These are phyloP conservation scores for Pachycephala philippinensis DNA, from an alignment of 2,113 vertebrate genomes.

Conservation along the genomic window DNA sequence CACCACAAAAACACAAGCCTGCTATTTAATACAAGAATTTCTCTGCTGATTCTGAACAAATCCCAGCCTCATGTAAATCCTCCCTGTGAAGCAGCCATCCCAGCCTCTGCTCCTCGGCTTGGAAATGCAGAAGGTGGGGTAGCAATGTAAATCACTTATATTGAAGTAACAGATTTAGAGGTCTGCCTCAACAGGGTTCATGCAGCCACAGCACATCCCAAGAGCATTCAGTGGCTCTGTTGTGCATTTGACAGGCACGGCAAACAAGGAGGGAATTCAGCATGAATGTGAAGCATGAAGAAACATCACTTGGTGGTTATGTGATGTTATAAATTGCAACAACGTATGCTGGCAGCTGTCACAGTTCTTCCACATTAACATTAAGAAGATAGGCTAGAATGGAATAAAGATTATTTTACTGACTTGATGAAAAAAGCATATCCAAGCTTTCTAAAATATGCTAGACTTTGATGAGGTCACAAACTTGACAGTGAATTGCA, in stretches of 20 bases:
- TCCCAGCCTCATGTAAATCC: not conserved
- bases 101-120: not conserved
- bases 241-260: not conserved
- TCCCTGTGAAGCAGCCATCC: rapidly evolving
- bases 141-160: not conserved
- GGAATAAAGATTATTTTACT: not conserved
- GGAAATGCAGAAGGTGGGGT: not conserved
- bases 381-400: not conserved
- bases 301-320: not conserved
- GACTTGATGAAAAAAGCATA: not conserved
- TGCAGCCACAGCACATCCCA: not conserved
- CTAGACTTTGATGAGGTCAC: not conserved
- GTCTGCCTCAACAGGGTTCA: not conserved
- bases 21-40: not conserved
- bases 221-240: not conserved
- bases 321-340: not conserved
- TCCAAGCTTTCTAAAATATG: not conserved
- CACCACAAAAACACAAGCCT: not conserved
- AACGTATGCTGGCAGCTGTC: not conserved
- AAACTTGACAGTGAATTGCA: not conserved
- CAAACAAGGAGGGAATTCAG: not conserved
- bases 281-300: not conserved
- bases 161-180: not conserved
- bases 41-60: not conserved
- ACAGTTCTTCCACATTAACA: not conserved